Conservation (phyloP, 92 coral and sea anemone species). For the Isaurus tuberculatus region DNA sequence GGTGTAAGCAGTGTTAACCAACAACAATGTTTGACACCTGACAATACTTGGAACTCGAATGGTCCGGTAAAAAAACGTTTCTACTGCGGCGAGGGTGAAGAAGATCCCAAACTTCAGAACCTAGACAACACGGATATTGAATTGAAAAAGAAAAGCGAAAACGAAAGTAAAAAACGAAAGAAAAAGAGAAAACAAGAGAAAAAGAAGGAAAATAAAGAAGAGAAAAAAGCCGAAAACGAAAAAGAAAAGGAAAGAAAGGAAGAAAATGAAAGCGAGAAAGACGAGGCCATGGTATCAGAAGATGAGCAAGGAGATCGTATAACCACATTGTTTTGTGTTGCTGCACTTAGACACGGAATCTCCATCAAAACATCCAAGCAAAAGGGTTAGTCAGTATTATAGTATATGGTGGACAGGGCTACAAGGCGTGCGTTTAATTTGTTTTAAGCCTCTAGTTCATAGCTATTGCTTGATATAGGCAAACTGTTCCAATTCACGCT, state of each 20-base stretch:
- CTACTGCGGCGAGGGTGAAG: not conserved
- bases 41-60: constrained; percentile 4
- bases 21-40: constrained; percentile 4
- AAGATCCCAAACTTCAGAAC: not conserved
- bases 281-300: constrained; percentile 33
- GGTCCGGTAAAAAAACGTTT: not conserved
- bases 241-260: constrained; percentile 21
- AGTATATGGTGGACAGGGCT: too few relatives aligned
- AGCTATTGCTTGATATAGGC: too few relatives aligned
- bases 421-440: too few relatives aligned
- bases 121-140: not conserved
- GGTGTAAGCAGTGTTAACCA: not conserved
- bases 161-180: not conserved
- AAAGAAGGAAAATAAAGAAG: not conserved
- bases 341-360: constrained; percentile 46
- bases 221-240: constrained; percentile 1
- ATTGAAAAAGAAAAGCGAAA: not conserved
- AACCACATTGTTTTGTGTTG: constrained; percentile 17
- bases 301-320: constrained; percentile 5
- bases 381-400: constrained; percentile 27
- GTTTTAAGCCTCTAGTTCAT: too few relatives aligned
- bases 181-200: not conserved
- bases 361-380: constrained; percentile 32
- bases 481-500: too few relatives aligned
- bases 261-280: constrained; percentile 35